phyloP scores from a whole-genome alignment of 2,113 vertebrate genomes.

The Syngnathus scovelli region DNA sequence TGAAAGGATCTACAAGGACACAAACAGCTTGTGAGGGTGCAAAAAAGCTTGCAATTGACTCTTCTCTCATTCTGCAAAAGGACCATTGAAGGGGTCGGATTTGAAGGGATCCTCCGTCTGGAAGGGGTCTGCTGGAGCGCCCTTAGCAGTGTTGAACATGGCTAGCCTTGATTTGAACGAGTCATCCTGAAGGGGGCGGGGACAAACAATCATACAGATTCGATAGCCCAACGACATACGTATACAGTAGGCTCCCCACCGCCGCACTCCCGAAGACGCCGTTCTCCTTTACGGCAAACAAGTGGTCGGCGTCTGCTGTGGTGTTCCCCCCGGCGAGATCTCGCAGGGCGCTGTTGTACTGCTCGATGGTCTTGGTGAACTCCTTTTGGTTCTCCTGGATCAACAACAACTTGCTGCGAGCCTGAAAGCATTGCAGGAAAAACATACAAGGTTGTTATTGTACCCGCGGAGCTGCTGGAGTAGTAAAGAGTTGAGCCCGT shows the following conservation, averaged over 20 bases:
- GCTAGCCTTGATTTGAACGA: constrained; percentile 85
- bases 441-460: not conserved
- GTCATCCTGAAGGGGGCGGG: constrained; percentile 68
- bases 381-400: constrained; percentile 85
- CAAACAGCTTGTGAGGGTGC: not conserved
- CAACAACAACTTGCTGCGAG: constrained; percentile 80
- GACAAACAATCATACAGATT: not conserved
- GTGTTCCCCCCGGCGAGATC: constrained; percentile 72
- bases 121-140: constrained; percentile 83
- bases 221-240: not conserved
- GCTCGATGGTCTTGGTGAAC: constrained; percentile 78
- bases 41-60: not conserved
- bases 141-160: constrained; percentile 79
- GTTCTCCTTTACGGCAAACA: constrained; percentile 73
- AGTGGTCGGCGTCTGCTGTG: constrained; percentile 70
- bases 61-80: constrained; percentile 6
- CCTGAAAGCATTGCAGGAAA: constrained; percentile 62
- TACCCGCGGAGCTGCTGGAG: not conserved
- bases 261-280: constrained; percentile 72
- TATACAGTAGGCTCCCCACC: constrained; percentile 36
- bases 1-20: constrained; percentile 82
- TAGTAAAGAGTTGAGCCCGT: not conserved
- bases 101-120: constrained; percentile 92
- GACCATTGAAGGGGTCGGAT: constrained; percentile 83
- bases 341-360: constrained; percentile 74